Base-by-base conservation (phyloP, 2,888 invertebrate genomes). In the Plusia festucae region DNA sequence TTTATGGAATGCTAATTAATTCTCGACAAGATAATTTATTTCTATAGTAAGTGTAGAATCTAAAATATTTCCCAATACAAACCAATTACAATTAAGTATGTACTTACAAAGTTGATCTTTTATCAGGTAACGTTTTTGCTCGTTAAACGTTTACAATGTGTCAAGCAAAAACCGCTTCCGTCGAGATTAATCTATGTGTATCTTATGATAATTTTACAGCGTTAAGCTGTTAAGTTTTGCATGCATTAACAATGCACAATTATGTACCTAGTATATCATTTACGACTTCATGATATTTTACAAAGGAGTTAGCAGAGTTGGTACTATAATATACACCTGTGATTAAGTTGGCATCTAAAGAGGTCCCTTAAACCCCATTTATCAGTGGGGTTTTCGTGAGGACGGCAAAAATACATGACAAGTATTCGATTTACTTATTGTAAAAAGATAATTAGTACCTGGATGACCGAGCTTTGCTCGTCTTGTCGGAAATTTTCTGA, bases 201-300 rank as follows among this genome's bases (percentile, higher is more conserved):
- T 63, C 73, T 72, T 76, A 73, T 76, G 73, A 73, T 74, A 74
- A 77, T 78, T 73, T 46, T 34, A 24, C 62, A 73, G 13, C 73
- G 64, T 59, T 73, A 64, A 64, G 30, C 63, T 60, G 53, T 40
- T 71, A 62, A 72, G 77, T 63, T 77, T 67, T 77, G 40, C 53
- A 20, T 46, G 53, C 27, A 30, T 30, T 9, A 30, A 30, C 30
- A 57, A 32, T 34, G 73, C 49, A 68, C 51, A 77, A 58, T 53
- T 73, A 64, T 55, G 78, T 49, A 27, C 46, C 16, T 13, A 9
- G 30, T 9, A 30, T 9, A 30, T 9, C 30, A 30, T 30, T 9
- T 9, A 30, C 2, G 30, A 30, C 30, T 30, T 30, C 30, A 9
- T 27, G 27, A 27, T 9, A 30, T 30, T 9, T 9, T 34, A 1